A percentile compares a stretch with the other conserved stretches of the same genome.
These are phyloP conservation scores for Coryphaenoides rupestris DNA, from an alignment of 2,113 vertebrate species.

Conservation along the genomic window DNA sequence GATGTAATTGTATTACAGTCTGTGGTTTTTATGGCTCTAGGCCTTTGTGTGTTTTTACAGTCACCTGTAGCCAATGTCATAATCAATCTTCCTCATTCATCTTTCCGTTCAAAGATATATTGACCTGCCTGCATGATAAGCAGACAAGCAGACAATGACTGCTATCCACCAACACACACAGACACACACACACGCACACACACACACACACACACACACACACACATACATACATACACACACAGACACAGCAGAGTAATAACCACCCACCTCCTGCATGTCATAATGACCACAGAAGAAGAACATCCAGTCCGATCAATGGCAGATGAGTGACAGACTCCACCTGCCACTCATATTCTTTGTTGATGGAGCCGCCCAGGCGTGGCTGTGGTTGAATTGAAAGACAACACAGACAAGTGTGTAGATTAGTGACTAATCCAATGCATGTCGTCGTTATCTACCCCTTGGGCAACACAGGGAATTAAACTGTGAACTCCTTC, in stretches of 20 bases:
- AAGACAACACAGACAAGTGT: neutral
- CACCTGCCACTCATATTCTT: slow-evolving; percentile 48
- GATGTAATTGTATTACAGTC: too few relatives aligned
- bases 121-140: slow-evolving; percentile 26
- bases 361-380: slow-evolving; percentile 63
- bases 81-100: slow-evolving; percentile 26
- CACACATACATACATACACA: neutral
- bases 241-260: slow-evolving; percentile 43
- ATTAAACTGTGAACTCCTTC: too few relatives aligned
- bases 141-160: slow-evolving; percentile 32
- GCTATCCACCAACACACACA: slow-evolving; percentile 28
- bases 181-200: too few relatives aligned
- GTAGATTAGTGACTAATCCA: too few relatives aligned
- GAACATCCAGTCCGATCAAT: slow-evolving; percentile 63
- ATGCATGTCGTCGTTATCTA: too few relatives aligned
- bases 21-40: neutral
- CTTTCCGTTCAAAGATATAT: slow-evolving; percentile 33
- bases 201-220: neutral
- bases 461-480: too few relatives aligned
- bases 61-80: neutral
- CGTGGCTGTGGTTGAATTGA: slow-evolving; percentile 28
- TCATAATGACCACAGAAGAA: slow-evolving; percentile 49
- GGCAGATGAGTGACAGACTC: slow-evolving; percentile 35
- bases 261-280: slow-evolving; percentile 51
- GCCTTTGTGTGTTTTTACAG: neutral